Conservation (phyloP, 2,113 vertebrate genomes). For the Chrysemys picta region DNA sequence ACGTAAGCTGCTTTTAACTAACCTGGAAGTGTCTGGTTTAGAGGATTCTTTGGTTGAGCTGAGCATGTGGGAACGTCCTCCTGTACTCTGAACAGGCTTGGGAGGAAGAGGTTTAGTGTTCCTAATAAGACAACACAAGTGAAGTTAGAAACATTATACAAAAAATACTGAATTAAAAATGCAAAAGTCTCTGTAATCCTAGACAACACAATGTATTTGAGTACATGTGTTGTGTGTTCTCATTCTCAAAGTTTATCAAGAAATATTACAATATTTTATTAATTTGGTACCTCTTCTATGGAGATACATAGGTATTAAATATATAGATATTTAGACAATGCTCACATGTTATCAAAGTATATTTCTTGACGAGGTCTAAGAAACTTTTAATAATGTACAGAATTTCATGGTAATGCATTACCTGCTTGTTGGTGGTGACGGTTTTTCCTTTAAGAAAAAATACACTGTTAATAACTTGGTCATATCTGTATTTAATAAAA, state of each 20-base stretch:
- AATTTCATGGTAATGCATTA: conserved; percentile 30
- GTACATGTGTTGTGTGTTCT: neutral
- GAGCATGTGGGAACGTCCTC: conserved; percentile 22
- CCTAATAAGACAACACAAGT: conserved; percentile 33
- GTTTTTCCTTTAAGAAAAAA: conserved; percentile 68
- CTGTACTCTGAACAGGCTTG: conserved; percentile 51
- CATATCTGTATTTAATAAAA: neutral
- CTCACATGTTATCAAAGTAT: neutral
- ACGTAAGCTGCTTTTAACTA: neutral
- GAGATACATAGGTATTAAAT: neutral
- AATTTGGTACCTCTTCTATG: neutral
- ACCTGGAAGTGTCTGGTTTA: conserved; percentile 50
- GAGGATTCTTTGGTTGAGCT: conserved; percentile 27
- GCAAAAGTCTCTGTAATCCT: neutral
- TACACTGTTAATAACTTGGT: neutral
- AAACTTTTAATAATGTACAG: neutral
- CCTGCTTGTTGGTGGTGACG: conserved; percentile 54
- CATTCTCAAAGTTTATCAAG: neutral
- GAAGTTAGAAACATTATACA: conserved; percentile 8
- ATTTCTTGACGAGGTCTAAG: conserved; percentile 28
- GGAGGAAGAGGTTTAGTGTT: conserved; percentile 50
- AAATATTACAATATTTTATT: neutral
- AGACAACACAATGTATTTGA: neutral
- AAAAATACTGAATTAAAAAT: neutral
- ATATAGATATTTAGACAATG: neutral